Evolutionary conservation across 2,888 invertebrate species (phyloP).

Genomic region (Stictocephala bisonia): DNA sequence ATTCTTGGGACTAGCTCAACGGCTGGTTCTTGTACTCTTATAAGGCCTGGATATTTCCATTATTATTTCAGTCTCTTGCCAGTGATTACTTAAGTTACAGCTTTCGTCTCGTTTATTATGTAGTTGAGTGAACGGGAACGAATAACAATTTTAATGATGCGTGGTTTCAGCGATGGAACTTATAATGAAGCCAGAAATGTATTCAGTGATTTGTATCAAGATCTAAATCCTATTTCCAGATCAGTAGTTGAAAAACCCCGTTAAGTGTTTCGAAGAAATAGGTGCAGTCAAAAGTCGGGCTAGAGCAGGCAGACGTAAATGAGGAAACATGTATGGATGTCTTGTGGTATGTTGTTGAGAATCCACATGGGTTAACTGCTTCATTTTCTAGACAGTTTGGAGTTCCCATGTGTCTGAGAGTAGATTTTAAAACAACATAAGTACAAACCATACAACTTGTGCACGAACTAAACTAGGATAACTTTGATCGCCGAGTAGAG

Average conservation of each 20-base stretch:
- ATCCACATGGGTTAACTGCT: not conserved
- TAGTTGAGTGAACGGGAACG: conserved; percentile 15
- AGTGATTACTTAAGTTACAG: not conserved
- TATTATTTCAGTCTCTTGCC: too few relatives aligned
- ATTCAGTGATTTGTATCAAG: conserved; percentile 27
- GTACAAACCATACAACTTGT: conserved; percentile 12
- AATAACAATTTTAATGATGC: conserved; percentile 35
- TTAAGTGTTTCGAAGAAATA: conserved; percentile 32
- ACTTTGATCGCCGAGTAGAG: conserved; percentile 18
- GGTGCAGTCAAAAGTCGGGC: conserved; percentile 9
- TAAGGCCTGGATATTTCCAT: too few relatives aligned
- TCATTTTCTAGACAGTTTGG: not conserved
- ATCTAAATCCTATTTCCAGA: conserved; percentile 8
- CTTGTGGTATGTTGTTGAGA: conserved; percentile 11
- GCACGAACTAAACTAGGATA: conserved; percentile 14
- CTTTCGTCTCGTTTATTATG: not conserved
- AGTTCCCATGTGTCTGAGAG: not conserved
- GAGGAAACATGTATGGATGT: conserved; percentile 4
- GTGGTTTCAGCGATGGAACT: conserved; percentile 10
- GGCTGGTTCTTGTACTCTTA: too few relatives aligned
- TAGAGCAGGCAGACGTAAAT: conserved; percentile 11
- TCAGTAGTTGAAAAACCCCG: conserved; percentile 9
- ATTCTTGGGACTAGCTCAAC: too few relatives aligned
- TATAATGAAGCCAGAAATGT: conserved; percentile 20
- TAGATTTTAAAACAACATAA: not conserved